phyloP scores from a whole-genome alignment of 2,797 vertebrate genomes.

The Pteronotus mesoamericanus region DNA sequence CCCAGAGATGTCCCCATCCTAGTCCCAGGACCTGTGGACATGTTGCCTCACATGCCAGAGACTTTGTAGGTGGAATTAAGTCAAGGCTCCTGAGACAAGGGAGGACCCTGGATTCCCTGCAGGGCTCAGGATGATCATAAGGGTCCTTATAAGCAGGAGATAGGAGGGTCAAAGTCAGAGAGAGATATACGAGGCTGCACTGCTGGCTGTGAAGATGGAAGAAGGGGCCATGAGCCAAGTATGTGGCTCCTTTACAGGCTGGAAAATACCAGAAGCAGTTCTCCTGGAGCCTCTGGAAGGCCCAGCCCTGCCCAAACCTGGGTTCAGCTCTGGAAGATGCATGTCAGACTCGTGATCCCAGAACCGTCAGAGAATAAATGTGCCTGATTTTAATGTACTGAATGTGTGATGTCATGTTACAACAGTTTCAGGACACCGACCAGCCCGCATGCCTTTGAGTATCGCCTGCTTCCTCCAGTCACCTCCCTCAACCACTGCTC shows the following conservation, averaged over 20 bases:
- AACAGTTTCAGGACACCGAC: background rate
- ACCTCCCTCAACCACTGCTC: background rate
- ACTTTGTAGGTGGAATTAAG: background rate
- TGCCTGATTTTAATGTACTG: background rate
- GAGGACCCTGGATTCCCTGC: background rate
- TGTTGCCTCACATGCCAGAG: background rate
- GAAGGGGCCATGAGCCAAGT: background rate
- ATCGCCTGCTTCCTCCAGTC: background rate
- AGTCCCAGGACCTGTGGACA: background rate
- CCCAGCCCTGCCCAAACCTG: background rate
- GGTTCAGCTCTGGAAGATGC: background rate
- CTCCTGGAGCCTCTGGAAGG: background rate
- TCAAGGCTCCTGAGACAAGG: background rate
- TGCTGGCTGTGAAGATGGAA: background rate
- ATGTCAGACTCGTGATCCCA: background rate
- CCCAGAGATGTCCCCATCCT: background rate
- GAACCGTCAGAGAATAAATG: background rate
- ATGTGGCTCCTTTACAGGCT: rapidly evolving
- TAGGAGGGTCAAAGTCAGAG: background rate
- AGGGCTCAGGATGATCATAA: background rate
- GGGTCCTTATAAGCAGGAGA: background rate
- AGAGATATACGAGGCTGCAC: rapidly evolving
- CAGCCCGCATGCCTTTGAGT: background rate
- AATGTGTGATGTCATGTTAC: background rate
- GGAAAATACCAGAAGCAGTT: background rate